Percentiles rank a stretch among this genome's conserved stretches.
phyloP scores from a whole-genome alignment of 2,113 vertebrate species.

The Thomomys bottae region DNA sequence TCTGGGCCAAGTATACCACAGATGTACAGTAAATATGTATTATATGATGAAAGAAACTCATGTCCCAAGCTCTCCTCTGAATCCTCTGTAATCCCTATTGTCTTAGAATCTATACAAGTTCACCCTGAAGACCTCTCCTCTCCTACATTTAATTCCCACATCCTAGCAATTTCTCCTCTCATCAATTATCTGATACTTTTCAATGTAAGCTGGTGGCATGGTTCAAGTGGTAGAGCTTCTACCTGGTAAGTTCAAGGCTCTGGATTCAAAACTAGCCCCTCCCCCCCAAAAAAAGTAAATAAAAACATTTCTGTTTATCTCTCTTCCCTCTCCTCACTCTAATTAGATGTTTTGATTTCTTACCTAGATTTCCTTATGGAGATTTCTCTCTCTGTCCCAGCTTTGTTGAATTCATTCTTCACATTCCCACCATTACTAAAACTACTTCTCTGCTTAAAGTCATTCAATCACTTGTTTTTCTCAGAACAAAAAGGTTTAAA shows the following conservation, averaged over 20 bases:
- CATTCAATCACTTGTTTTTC: neutral
- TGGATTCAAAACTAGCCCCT: no score
- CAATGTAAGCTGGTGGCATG: neutral
- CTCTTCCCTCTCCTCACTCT: neutral
- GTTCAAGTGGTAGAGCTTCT: no score
- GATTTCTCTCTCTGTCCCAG: neutral
- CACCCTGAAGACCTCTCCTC: no score
- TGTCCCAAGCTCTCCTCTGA: neutral
- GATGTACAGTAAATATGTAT: neutral
- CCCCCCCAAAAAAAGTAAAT: no score
- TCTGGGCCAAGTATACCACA: neutral
- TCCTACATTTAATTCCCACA: neutral
- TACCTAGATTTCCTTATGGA: neutral
- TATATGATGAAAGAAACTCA: constrained; percentile 4
- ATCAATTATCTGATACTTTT: neutral
- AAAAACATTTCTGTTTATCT: neutral
- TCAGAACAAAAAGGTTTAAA: neutral
- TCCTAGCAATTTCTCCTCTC: neutral
- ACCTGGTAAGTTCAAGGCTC: no score
- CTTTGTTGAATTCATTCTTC: neutral
- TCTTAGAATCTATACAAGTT: no score
- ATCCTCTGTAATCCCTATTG: no score
- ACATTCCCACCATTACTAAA: neutral
- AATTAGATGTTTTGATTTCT: neutral
- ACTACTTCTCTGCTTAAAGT: neutral